Conservation (phyloP, 2,113 vertebrate species). For the Piliocolobus tephrosceles region DNA sequence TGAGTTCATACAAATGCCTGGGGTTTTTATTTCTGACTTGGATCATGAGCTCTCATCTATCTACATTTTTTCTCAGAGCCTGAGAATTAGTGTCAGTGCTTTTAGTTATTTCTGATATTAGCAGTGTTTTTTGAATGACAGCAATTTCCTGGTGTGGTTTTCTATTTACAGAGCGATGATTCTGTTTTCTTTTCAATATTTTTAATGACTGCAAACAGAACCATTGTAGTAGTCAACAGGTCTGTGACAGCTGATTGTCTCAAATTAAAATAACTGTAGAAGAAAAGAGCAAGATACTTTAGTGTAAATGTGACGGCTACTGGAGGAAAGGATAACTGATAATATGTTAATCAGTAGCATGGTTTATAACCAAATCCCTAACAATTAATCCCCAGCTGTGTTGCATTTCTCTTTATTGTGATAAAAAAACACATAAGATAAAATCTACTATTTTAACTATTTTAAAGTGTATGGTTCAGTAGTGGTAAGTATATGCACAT, state of each 20-base stretch:
- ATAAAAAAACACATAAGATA: constrained; percentile 19
- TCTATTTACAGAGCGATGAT: background rate
- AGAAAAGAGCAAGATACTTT: background rate
- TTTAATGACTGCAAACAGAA: constrained; percentile 44
- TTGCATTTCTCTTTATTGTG: background rate
- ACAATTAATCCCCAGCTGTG: background rate
- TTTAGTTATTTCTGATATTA: constrained; percentile 1
- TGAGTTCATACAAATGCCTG: background rate
- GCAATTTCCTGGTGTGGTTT: constrained; percentile 12
- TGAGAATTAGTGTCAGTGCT: background rate
- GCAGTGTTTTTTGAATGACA: background rate
- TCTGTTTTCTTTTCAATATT: constrained; percentile 8
- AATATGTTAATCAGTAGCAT: background rate
- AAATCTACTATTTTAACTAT: background rate
- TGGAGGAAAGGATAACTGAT: background rate
- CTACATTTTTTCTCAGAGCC: background rate
- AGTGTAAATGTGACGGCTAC: background rate
- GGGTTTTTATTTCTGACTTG: no score
- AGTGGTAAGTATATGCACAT: background rate
- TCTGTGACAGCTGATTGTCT: background rate
- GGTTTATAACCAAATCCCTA: background rate
- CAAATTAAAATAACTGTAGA: background rate
- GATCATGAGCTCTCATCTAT: no score
- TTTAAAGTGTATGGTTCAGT: background rate
- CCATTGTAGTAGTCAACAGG: background rate